Base-by-base conservation (phyloP, 2,797 vertebrate species). In the Poeciliopsis infans region DNA sequence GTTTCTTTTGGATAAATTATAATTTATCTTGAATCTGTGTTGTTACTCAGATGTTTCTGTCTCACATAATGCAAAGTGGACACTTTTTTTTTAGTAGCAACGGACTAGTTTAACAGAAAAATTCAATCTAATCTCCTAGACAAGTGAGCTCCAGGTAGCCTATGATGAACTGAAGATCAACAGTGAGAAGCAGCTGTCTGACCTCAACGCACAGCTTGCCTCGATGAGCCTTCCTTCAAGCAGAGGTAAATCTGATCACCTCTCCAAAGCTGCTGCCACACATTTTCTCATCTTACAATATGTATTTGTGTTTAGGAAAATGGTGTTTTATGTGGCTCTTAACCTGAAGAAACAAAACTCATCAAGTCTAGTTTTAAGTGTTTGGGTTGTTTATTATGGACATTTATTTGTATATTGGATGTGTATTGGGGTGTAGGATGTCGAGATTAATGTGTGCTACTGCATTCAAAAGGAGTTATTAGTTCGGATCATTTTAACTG, bases 161-260 rank as follows among this genome's bases (percentile, higher is more conserved):
- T 89, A 88, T 53, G 79, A 91, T 73, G 92, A 95, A 66, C 80
- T 95, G 81, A 94, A 93, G 87, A 85, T 79, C 74, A 89, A 74
- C 76, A 95, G 93, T 68, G 91, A 95, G 72, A 93, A 88, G 51
- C 82, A 95, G 82, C 79, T 84, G 72, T 75, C 76, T 23, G 85
- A 69, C 72, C 78, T 94, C 61, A 91, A 82, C 45, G 72, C 78
- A 36, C 91, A 92, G 80, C 79, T 88, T 51, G 79, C 88, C 46
- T 83, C 75, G 64, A 78, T 89, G 77, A 88, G 57, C 31, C 2
- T 53, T 1, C 82, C 78, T 6, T 7, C 79, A 25, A 79, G 57
- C 72, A 80, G 81, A 93, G 91, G 93, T 93, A 87, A 79, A 85
- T 53, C 18, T 72, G 46, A 70, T 72, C 2, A 33, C 36, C 20